These are phyloP conservation scores for Xanthia icteritia DNA, from an alignment of 2,888 invertebrate species.

Conservation along the genomic window DNA sequence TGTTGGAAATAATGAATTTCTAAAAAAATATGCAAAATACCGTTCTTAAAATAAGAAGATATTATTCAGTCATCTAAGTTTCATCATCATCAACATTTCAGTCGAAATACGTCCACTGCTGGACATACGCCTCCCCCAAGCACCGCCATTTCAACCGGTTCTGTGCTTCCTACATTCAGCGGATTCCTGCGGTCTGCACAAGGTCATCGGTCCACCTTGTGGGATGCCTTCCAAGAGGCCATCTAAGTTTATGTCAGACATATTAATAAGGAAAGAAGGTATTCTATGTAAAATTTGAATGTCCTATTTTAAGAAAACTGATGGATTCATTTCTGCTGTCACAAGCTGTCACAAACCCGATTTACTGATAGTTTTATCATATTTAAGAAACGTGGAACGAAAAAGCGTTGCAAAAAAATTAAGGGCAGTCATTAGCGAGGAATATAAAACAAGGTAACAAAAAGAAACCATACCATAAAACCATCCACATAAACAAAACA, in stretches of 20 bases:
- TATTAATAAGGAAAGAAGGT: background rate
- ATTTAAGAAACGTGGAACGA: background rate
- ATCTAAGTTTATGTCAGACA: background rate
- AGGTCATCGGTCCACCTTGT: too few relatives aligned
- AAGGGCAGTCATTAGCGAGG: background rate
- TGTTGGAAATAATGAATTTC: background rate
- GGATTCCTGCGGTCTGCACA: too few relatives aligned
- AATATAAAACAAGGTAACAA: background rate
- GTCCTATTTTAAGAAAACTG: background rate
- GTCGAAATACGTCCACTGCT: too few relatives aligned
- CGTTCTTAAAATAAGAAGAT: background rate
- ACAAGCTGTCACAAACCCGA: background rate
- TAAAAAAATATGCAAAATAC: background rate
- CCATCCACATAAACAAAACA: background rate
- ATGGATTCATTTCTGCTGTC: constrained; percentile 3
- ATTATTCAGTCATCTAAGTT: background rate
- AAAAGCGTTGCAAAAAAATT: background rate
- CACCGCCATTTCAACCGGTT: too few relatives aligned
- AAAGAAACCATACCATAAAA: background rate
- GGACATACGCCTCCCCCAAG: too few relatives aligned
- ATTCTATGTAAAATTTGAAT: background rate
- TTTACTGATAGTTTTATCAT: background rate
- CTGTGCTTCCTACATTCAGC: too few relatives aligned
- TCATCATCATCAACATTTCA: too few relatives aligned
- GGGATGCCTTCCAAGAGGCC: too few relatives aligned